These are phyloP conservation scores for Naso thynnoides DNA, from an alignment of 2,797 vertebrate genomes.

Conservation along the genomic window DNA sequence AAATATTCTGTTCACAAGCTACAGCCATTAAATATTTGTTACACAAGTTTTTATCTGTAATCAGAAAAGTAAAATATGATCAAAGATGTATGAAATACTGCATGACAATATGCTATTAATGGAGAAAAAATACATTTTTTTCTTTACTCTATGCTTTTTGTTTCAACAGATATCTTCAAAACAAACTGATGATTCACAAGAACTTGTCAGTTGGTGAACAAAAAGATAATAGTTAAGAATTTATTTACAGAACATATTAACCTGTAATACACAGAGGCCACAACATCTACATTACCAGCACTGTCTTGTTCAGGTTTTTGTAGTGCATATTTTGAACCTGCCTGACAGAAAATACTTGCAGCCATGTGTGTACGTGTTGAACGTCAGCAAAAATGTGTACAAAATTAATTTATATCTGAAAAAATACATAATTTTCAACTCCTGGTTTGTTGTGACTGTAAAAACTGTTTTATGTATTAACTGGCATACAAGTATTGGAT, in stretches of 20 bases:
- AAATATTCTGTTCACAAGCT: not conserved
- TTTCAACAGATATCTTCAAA: not conserved
- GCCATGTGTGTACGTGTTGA: slow-evolving; percentile 18
- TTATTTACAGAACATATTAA: not conserved
- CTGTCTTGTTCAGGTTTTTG: slow-evolving; percentile 13
- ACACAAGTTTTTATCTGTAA: not conserved
- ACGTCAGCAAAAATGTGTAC: slow-evolving; percentile 30
- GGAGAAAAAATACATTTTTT: not conserved
- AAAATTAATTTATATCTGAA: slow-evolving; percentile 47
- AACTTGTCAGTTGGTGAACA: slow-evolving; percentile 3
- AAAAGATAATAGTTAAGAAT: not conserved
- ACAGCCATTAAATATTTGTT: not conserved
- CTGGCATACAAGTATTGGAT: no score
- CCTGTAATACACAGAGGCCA: slow-evolving; percentile 3
- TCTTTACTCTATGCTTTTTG: slow-evolving; percentile 7
- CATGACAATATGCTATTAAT: slow-evolving; percentile 21
- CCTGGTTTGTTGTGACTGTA: not conserved
- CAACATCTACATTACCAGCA: slow-evolving; percentile 39
- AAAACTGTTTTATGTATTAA: not conserved
- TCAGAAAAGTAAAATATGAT: not conserved
- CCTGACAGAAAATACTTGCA: slow-evolving; percentile 10
- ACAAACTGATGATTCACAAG: not conserved
- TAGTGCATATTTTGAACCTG: not conserved
- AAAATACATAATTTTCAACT: slow-evolving; percentile 53
- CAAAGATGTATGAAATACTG: slow-evolving; percentile 30